Base-by-base conservation (phyloP, 1,140 invertebrate species). In the Tetragnatha versicolor region DNA sequence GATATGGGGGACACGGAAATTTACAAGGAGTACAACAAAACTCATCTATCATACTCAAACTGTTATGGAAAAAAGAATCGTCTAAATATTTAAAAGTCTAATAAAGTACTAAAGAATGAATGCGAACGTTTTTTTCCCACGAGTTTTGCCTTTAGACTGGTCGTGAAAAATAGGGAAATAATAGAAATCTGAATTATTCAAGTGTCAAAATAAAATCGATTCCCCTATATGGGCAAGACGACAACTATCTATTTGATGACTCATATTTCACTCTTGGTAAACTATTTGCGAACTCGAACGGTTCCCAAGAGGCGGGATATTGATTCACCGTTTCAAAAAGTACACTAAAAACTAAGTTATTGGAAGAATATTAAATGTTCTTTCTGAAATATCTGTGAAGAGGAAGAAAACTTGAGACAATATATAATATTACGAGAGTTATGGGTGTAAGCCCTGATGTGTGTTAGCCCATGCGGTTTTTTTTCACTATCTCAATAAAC, bases 241-340 rank as follows among this genome's bases (percentile, higher is more conserved):
- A 65, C 60, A 65, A 65, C 39, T 65, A 65, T 65, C 35, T 42
- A 65, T 9, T 4, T 27, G 20, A 17, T 12, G 61, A 65, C 35
- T 42, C 61, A 65, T 65, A 65, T 65, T 65, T 65, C 61, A 65
- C 42, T 65, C 42, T 65, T 65, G 61, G 39, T 37, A 65, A 65
- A 39, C 39, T 65, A 65, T 65, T 65, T 42, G 39, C 61, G 22
- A 6, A 39, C 27, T 42, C 39, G 35, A 42, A 31, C 17, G 39
- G 14, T 42, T 63, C 37, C n/a, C 42, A 31, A 63, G 35, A 65
- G 27, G 27, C 39, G 61, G 42, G 42, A 65, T 65, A 65, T 42
- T 42, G 35, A 65, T 65, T 65, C 61, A 42, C 33, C 55, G 7
- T n/a, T n/a, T n/a, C n/a, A n/a, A n/a, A n/a, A n/a, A n/a, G n/a